Conservation (phyloP, 1,140 invertebrate genomes). For the Neodiprion virginianus region DNA sequence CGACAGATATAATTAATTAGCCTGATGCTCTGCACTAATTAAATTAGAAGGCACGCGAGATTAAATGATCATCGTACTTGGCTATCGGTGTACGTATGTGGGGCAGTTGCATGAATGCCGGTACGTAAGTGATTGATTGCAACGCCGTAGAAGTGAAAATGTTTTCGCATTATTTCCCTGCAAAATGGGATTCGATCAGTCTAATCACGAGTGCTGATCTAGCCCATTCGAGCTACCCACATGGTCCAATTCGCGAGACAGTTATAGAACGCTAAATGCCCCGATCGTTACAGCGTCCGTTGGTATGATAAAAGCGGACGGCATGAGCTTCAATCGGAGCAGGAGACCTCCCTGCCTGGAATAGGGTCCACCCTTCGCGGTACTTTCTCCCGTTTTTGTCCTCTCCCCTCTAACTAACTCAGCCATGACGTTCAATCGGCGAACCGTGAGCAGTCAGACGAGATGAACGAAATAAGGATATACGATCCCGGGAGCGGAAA, state of each 20-base stretch:
- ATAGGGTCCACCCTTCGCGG: no score
- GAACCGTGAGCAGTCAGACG: no score
- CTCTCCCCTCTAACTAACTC: no score
- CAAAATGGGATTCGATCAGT: conserved; percentile 1
- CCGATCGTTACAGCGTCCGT: background rate
- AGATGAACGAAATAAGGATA: no score
- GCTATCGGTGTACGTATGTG: background rate
- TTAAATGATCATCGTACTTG: background rate
- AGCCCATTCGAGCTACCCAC: background rate
- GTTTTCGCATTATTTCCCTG: background rate
- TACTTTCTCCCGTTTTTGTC: no score
- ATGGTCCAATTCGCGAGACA: background rate
- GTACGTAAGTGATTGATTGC: background rate
- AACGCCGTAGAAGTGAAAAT: background rate
- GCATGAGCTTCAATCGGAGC: background rate
- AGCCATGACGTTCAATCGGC: no score
- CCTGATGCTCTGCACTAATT: conserved; percentile 46
- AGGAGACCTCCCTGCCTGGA: no score
- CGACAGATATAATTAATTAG: conserved; percentile 57
- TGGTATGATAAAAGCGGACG: background rate
- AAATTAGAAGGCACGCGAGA: conserved; percentile 11
- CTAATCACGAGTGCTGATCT: background rate
- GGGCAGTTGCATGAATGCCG: no score
- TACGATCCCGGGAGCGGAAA: no score
- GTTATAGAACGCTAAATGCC: background rate